Evolutionary conservation across 92 coral and sea anemone genomes (phyloP), one percentile per base, ranked within the genome.

Genomic region (Bergia sp.): DNA sequence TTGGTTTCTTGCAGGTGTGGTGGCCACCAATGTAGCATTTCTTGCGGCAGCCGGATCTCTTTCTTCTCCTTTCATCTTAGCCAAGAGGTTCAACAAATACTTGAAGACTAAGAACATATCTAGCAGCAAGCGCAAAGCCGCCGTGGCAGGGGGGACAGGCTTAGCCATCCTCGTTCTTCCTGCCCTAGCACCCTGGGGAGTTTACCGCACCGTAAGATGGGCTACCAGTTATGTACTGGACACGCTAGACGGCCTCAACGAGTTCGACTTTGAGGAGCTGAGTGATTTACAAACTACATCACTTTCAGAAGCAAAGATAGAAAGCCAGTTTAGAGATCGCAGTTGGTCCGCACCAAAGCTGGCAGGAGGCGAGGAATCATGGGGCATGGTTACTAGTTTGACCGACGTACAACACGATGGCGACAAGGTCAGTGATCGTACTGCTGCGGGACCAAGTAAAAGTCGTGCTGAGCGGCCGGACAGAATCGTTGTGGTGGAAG

Each of bases 151-250:
- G 38, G 86, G 77, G 29, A 69, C 86, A 7, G 42, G 77, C 36
- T 37, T 82, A 77, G 86, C 77, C 29, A 23, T 66, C 61, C 77
- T 83, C 29, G 43, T 18, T 43, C 57, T 83, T 13, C 86, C 86
- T 1, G 86, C 86, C 37, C 61, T 83, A 71, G 86, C 86, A 9
- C 86, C 86, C 38, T 66, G 76, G 86, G 86, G 86, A 36, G 69
- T 83, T 83, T 83, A 83, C 44, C 86, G 40, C 40, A 66, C 86
- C 23, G 40, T 69, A 21, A 65, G 37, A 83, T 83, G 86, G 86
- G 76, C 44, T 66, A 57, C 67, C 86, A 47, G 57, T 37, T 61
- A 67, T 16, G 21, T 83, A 12, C 21, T 23, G 37, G 64, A 83
- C 23, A 61, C 64, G 5, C 4, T 83, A 36, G 44, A 83, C 3